Evolutionary conservation across 2,113 vertebrate genomes (phyloP), one percentile per base, ranked within the genome.

Genomic region (Myiozetetes cayanensis): DNA sequence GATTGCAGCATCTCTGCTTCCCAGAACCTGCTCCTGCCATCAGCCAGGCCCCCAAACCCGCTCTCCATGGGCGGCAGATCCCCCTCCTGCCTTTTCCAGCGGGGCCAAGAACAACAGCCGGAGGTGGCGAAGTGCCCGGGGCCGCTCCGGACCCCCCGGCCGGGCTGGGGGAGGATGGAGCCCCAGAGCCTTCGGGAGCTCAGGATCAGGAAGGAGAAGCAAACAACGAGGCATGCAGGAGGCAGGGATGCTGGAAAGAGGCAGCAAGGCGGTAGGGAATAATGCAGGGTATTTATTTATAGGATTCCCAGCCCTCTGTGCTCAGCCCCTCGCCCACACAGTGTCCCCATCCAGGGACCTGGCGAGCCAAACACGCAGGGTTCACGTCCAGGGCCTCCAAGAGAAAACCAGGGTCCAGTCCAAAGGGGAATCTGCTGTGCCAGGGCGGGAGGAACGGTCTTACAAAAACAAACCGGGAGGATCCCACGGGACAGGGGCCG

Each of bases 351-450:
- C 12, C 75, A 19, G 67, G 44, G 44, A 41, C 15, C 19, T 9
- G 2, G 14, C 0, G 4, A 43, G 61, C 19, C 18, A 25, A 41
- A 18, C 19, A 4, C 35, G 2, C 5, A 5, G 39, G 10, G 18
- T 30, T 24, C 3, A 0, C 24, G 65, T n/a, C 23, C 84, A 28
- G 55, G 9, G 47, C 15, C 27, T 70, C 52, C 19, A 9, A 33
- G 87, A 50, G 31, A 24, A 33, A 63, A 7, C 3, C 3, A 0
- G 58, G 6, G 56, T 14, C 39, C 28, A 5, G 22, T 56, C 30
- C 21, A 25, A 43, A 66, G 22, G 30, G 44, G 67, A 21, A 61
- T 55, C 46, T 27, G 41, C 46, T 4, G 35, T 23, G 30, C 50
- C 17, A 31, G 76, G 50, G 62, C 10, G 10, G 82, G 33, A 75